A percentile compares a stretch with the other conserved stretches of the same genome.
Evolutionary conservation across 2,888 invertebrate species (phyloP).

Genomic region (Halocaridina rubra): DNA sequence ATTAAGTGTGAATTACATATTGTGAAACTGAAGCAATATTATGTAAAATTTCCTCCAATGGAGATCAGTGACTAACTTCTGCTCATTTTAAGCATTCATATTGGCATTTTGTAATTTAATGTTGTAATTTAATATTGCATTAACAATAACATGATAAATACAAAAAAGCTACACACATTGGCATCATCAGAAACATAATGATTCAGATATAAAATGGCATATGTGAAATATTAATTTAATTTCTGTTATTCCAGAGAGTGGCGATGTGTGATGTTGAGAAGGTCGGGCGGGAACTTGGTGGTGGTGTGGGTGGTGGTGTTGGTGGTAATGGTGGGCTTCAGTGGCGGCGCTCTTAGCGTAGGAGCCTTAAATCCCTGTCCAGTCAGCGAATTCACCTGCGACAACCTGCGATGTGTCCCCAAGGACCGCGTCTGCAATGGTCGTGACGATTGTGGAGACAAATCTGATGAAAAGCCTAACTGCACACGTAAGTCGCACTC

Average conservation of each 20-base stretch:
- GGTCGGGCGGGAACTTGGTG: conserved; percentile 16
- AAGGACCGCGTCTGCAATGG: conserved; percentile 60
- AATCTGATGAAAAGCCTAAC: conserved; percentile 54
- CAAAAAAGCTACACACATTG: too few relatives aligned
- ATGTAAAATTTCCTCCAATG: too few relatives aligned
- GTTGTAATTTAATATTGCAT: too few relatives aligned
- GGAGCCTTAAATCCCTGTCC: conserved; percentile 56
- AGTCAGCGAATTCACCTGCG: conserved; percentile 61
- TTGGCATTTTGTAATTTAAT: too few relatives aligned
- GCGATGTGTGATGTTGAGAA: conserved; percentile 48
- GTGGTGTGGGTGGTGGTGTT: conserved; percentile 1
- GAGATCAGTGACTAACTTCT: too few relatives aligned
- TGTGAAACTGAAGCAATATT: too few relatives aligned
- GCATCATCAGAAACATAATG: too few relatives aligned
- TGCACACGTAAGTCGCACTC: conserved; percentile 49
- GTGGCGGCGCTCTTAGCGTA: not conserved
- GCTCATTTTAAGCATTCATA: too few relatives aligned
- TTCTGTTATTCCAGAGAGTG: conserved; percentile 29
- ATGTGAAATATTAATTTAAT: too few relatives aligned
- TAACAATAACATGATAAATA: too few relatives aligned
- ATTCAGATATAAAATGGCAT: too few relatives aligned
- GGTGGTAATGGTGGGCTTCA: not conserved
- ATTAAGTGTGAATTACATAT: too few relatives aligned
- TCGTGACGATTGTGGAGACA: conserved; percentile 56
- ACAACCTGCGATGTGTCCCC: conserved; percentile 58